A percentile compares a stretch with the other conserved stretches of the same genome.
phyloP scores from a whole-genome alignment of 2,797 vertebrate genomes.

The Crax fasciolata region DNA sequence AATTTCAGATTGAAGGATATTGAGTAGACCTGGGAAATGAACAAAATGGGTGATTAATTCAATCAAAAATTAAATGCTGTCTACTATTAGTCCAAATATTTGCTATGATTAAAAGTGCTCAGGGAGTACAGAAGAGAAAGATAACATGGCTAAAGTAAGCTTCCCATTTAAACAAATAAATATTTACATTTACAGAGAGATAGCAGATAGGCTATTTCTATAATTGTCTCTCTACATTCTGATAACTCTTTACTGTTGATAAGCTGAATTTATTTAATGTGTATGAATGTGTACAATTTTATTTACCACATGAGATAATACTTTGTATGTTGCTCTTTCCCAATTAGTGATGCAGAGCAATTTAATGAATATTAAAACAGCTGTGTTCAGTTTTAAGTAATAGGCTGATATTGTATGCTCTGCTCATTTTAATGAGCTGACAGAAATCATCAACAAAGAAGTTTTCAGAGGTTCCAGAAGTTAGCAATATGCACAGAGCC shows the following conservation, averaged over 20 bases:
- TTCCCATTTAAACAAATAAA: constrained; percentile 35
- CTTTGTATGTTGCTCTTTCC: background rate
- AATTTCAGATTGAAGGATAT: constrained; percentile 34
- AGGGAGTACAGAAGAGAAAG: constrained; percentile 23
- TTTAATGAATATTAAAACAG: constrained; percentile 48
- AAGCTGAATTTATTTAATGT: constrained; percentile 17
- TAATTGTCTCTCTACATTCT: constrained; percentile 9
- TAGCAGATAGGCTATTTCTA: background rate
- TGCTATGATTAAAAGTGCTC: constrained; percentile 37
- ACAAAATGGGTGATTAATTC: constrained; percentile 52
- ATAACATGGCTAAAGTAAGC: constrained; percentile 31
- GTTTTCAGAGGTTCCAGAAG: constrained; percentile 23
- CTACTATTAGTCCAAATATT: constrained; percentile 40
- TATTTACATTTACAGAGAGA: constrained; percentile 1
- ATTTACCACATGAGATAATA: constrained; percentile 33
- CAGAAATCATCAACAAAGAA: constrained; percentile 35
- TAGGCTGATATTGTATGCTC: background rate
- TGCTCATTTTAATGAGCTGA: constrained; percentile 17
- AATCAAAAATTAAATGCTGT: constrained; percentile 21
- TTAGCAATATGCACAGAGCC: background rate
- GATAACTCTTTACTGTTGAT: background rate
- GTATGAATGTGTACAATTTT: background rate
- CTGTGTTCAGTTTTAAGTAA: constrained; percentile 40
- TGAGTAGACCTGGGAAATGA: constrained; percentile 37
- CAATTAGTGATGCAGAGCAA: constrained; percentile 24